These are phyloP conservation scores for Aphis gossypii DNA, from an alignment of 1,140 invertebrate genomes.

Conservation along the genomic window DNA sequence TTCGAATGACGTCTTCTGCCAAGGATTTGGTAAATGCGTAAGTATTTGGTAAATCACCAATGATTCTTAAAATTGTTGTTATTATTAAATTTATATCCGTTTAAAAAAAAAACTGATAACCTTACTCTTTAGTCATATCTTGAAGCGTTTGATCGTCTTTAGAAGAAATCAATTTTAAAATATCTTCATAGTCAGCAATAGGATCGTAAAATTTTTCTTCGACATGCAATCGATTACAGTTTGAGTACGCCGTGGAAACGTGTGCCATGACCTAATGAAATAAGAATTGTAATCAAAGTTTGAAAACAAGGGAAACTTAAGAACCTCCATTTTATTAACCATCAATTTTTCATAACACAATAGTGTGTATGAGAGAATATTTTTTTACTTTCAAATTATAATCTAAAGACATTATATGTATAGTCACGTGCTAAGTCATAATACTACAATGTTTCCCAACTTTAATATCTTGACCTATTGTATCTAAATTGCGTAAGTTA, in stretches of 20 bases:
- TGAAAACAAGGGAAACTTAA: background rate
- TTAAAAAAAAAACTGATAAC: background rate
- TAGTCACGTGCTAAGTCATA: background rate
- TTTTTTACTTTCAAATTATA: background rate
- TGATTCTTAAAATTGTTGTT: conserved; percentile 64
- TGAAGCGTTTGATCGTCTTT: conserved; percentile 66
- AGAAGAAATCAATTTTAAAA: conserved; percentile 65
- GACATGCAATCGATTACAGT: conserved; percentile 70
- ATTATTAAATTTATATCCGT: conserved; percentile 27
- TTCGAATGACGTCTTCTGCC: conserved; percentile 70
- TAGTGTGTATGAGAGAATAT: background rate
- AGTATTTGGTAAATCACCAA: conserved; percentile 73
- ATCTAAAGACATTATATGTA: background rate
- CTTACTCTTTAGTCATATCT: conserved; percentile 66
- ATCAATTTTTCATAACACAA: conserved; percentile 8
- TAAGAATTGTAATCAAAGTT: background rate
- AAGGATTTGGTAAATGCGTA: conserved; percentile 75
- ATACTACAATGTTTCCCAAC: background rate
- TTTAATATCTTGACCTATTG: background rate
- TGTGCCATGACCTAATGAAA: conserved; percentile 67
- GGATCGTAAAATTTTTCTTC: conserved; percentile 70
- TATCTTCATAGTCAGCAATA: conserved; percentile 65
- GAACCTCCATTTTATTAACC: background rate
- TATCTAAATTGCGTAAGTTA: background rate
- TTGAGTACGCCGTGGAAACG: conserved; percentile 76